phyloP scores from a whole-genome alignment of 2,797 vertebrate genomes.

The Poliocrania exsul region DNA sequence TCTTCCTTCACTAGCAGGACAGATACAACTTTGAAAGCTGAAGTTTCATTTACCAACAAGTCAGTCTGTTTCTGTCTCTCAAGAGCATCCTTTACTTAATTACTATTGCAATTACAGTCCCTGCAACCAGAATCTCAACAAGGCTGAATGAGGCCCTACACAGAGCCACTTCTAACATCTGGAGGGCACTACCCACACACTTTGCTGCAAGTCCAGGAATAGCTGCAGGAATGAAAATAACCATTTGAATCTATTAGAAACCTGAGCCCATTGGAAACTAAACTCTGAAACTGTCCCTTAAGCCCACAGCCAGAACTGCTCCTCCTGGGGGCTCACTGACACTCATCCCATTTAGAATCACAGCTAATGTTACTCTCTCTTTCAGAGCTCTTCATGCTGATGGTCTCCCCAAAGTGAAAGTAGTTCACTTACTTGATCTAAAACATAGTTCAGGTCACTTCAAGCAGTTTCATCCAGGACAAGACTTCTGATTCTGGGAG shows the following conservation, averaged over 20 bases:
- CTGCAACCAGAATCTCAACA: background rate
- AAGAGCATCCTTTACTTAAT: background rate
- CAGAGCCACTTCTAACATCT: background rate
- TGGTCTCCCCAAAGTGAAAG: background rate
- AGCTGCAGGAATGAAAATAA: slow-evolving; percentile 9
- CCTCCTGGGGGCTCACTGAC: background rate
- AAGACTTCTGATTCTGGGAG: background rate
- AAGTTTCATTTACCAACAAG: background rate
- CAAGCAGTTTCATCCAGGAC: background rate
- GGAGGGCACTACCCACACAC: background rate
- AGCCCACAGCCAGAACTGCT: background rate
- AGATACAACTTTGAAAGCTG: background rate
- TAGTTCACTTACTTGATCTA: background rate
- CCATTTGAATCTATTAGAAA: background rate
- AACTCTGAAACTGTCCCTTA: background rate
- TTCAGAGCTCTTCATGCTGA: background rate
- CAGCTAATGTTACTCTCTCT: background rate
- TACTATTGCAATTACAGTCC: background rate
- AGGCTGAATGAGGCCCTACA: background rate
- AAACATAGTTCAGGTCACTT: background rate
- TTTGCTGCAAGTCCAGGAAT: background rate
- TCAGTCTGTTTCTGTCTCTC: background rate
- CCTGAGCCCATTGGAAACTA: background rate
- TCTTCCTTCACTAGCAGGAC: background rate
- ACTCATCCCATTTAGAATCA: background rate